Evolutionary conservation across 2,888 invertebrate species (phyloP).

Genomic region (Caenorhabditis sp.): DNA sequence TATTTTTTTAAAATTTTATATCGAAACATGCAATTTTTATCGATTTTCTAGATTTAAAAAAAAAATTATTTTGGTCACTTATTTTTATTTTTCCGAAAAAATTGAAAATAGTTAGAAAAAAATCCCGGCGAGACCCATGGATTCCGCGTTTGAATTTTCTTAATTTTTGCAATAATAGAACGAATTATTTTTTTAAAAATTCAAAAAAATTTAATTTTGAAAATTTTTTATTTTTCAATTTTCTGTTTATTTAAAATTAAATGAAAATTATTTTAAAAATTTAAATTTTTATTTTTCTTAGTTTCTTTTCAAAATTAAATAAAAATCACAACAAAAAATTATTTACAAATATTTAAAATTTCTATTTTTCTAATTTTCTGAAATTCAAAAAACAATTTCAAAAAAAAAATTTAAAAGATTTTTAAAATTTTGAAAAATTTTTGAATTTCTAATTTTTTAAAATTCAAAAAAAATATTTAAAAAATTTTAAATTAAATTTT

Average conservation of each 20-base stretch:
- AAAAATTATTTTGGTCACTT: conserved; percentile 18
- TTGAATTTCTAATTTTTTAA: neutral
- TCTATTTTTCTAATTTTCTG: no score
- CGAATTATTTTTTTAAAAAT: neutral
- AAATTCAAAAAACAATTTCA: no score
- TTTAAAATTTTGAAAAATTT: neutral
- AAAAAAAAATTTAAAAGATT: neutral
- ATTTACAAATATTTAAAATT: no score
- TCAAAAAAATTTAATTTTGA: neutral
- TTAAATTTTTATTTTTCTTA: no score
- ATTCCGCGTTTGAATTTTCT: no score
- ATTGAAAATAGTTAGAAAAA: neutral
- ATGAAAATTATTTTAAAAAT: no score
- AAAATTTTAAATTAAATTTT: neutral
- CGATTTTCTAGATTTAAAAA: no score
- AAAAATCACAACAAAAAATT: no score
- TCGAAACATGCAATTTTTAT: neutral
- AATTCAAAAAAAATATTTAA: neutral
- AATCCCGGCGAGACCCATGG: no score
- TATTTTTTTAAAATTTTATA: conserved; percentile 8
- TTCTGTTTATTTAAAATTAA: no score
- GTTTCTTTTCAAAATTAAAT: no score
- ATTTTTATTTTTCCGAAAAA: conserved; percentile 13
- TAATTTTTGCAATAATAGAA: no score
- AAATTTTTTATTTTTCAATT: neutral